Evolutionary conservation across 2,888 invertebrate species (phyloP).

Genomic region (Thera obeliscata): DNA sequence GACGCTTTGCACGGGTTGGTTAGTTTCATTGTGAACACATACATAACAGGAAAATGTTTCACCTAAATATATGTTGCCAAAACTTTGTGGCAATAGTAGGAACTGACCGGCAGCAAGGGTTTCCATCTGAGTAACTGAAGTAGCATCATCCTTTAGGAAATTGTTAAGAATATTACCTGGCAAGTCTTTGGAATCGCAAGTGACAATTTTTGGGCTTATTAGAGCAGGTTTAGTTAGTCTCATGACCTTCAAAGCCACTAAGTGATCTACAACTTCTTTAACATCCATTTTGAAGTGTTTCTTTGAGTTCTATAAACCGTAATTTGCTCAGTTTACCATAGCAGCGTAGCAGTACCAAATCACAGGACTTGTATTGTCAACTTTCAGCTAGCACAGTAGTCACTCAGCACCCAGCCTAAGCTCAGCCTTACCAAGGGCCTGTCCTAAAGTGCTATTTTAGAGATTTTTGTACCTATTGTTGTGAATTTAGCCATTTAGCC

Average conservation of each 20-base stretch:
- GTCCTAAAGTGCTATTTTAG: too few species aligned
- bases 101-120: conserved; percentile 94
- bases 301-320: background rate
- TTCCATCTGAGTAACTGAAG: conserved; percentile 92
- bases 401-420: too few species aligned
- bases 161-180: conserved; percentile 92
- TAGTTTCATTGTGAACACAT: conserved; percentile 98
- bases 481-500: too few species aligned
- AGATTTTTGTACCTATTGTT: too few species aligned
- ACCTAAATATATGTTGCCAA: conserved; percentile 98
- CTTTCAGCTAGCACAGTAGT: too few species aligned
- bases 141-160: conserved; percentile 92
- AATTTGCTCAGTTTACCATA: too few species aligned
- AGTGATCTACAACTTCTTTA: conserved; percentile 85
- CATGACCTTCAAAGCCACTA: conserved; percentile 93
- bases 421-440: too few species aligned
- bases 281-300: conserved; percentile 75
- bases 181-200: conserved; percentile 93
- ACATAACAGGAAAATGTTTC: conserved; percentile 99
- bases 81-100: conserved; percentile 96
- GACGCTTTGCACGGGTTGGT: conserved; percentile 92
- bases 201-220: conserved; percentile 91
- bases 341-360: too few species aligned
- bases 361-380: too few species aligned
- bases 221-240: conserved; percentile 96